Conservation (phyloP, 2,888 invertebrate species). For the Peribatodes rhomboidaria region DNA sequence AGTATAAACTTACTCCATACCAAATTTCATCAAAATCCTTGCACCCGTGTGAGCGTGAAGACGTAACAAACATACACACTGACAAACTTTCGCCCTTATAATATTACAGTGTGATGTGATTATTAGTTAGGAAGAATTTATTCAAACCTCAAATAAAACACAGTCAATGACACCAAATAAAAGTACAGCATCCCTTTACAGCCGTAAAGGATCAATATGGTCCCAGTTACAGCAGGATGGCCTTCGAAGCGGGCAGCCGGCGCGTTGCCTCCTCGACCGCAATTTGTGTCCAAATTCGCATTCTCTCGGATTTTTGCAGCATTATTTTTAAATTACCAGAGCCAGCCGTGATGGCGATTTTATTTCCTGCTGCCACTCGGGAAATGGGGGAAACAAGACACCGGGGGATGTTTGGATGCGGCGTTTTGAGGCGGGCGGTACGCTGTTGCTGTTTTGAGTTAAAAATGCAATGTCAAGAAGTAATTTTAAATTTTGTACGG, state of each 20-base stretch:
- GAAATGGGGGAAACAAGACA: conserved; percentile 80
- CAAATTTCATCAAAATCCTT: no score
- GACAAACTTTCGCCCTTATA: conserved; percentile 1
- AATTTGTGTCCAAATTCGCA: conserved; percentile 74
- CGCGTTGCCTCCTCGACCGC: conserved; percentile 65
- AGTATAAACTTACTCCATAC: no score
- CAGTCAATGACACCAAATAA: conserved; percentile 26
- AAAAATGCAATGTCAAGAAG: neutral
- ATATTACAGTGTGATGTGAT: no score
- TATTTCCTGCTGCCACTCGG: conserved; percentile 77
- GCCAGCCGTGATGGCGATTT: conserved; percentile 79
- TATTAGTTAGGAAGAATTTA: neutral
- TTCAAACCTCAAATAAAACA: conserved; percentile 15
- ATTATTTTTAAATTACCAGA: conserved; percentile 83
- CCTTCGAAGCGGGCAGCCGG: conserved; percentile 51
- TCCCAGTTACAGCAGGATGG: conserved; percentile 42
- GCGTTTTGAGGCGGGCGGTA: conserved; percentile 42
- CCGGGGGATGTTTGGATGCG: conserved; percentile 69
- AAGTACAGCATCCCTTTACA: conserved; percentile 33
- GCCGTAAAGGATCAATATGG: conserved; percentile 45
- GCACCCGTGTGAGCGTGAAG: no score
- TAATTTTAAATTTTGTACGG: no score
- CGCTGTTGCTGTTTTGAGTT: neutral
- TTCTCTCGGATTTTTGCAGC: conserved; percentile 77
- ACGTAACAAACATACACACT: no score